phyloP scores from a whole-genome alignment of 2,797 vertebrate species.

The Lithobates pipiens region DNA sequence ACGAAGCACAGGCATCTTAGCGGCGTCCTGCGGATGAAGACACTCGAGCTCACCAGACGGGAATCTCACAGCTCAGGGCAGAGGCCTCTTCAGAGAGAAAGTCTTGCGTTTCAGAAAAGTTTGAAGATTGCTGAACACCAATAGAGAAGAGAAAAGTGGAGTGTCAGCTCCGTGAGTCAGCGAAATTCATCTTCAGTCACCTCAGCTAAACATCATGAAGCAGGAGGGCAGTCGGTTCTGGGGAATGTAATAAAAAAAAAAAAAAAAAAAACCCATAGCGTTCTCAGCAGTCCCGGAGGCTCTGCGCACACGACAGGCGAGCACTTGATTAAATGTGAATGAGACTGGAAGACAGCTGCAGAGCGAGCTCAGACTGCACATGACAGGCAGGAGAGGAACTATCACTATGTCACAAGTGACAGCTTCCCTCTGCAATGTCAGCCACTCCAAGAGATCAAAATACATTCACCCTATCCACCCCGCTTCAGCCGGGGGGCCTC shows the following conservation, averaged over 20 bases:
- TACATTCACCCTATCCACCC: too few relatives aligned
- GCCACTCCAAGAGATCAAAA: too few relatives aligned
- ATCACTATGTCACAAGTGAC: constrained; percentile 39
- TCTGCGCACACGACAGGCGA: constrained; percentile 29
- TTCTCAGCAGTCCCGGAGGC: constrained; percentile 45
- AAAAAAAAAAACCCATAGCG: not conserved
- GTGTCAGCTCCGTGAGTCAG: not conserved
- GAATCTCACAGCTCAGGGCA: not conserved
- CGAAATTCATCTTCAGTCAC: constrained; percentile 11
- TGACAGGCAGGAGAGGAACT: constrained; percentile 16
- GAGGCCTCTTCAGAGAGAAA: not conserved
- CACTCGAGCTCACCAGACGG: not conserved
- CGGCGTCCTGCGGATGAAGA: not conserved
- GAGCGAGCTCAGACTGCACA: not conserved
- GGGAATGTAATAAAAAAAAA: not conserved
- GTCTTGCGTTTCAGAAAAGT: not conserved
- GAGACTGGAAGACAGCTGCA: not conserved
- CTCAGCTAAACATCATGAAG: rapidly evolving
- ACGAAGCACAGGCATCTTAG: not conserved
- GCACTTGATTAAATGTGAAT: not conserved
- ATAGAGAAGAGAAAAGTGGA: not conserved
- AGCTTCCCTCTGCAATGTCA: too few relatives aligned
- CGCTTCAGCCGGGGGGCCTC: too few relatives aligned
- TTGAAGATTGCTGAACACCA: not conserved
- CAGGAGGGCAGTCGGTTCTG: constrained; percentile 1